Evolutionary conservation across 2,113 vertebrate genomes (phyloP), one percentile per base, ranked within the genome.

Genomic region (Leptobrachium ailaonicum): DNA sequence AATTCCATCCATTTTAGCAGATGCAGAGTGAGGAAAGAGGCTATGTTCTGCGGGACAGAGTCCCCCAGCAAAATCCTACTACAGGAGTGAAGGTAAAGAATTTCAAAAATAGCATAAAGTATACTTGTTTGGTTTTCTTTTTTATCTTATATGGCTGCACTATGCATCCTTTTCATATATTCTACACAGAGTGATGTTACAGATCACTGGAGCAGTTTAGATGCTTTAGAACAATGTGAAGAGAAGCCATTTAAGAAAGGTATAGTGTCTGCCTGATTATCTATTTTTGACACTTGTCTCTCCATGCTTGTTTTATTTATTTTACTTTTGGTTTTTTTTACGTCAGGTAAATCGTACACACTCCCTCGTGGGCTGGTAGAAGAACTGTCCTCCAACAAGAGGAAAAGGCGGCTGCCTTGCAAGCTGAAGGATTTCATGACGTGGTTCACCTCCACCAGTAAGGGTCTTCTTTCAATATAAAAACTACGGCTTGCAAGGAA

Each of bases 361-460:
- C 83, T 97, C 72, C 96, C 96, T 0, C 83, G 80, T 0, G 85
- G 92, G 0, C 82, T 96, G 84, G 2, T 73, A 60, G 93, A 94
- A 0, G 90, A 93, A 0, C 0, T 73, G 1, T 88, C 86, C 0
- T 94, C 95, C 0, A 90, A 85, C 83, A 95, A 98, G 83, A 90
- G 95, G 75, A 98, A 96, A 81, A 87, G 95, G 66, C 94, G 87
- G 60, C 83, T 72, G 0, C 1, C 83, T 0, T 7, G 82, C 44
- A 87, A 88, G 60, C 88, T 94, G 0, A 91, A 94, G 85, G 94
- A 97, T 76, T 98, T 99, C 85, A 79, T 87, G 45, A 89, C 82
- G 60, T 98, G 96, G 95, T 96, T 93, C 85, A 89, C 86, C 10
- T 88, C 88, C 14, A 80, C 85, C 78, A 93, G 97, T 99, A 85